Evolutionary conservation across 2,797 vertebrate species (phyloP), one percentile per base, ranked within the genome.

Genomic region (Babyrousa celebensis): DNA sequence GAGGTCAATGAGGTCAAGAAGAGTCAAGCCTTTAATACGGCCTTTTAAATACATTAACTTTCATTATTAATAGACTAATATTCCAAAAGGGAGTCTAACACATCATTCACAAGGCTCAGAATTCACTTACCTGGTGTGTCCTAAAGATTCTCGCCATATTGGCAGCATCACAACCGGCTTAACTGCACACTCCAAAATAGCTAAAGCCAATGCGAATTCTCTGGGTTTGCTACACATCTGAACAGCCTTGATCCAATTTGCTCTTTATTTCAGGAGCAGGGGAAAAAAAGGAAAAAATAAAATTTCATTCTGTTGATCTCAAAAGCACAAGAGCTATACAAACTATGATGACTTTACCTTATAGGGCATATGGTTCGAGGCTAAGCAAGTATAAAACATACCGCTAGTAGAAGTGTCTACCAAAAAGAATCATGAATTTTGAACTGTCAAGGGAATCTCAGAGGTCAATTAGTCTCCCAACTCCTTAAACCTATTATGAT

Each of bases 231-330:
- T 99, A 98, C 99, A 99, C 99, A 99, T 99, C 98, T 99, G 99
- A 97, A 99, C 99, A 43, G 99, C 99, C 98, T 99, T 99, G 98
- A 99, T 99, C 99, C 99, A 99, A 96, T 99, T 99, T 97, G 99
- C 99, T 98, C 99, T 99, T 58, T 43, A 96, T 82, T 75, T 77
- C 90, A 96, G 91, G 97, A 95, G 86, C 4, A 29, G 29, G 25
- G 4, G 18, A 85, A 77, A 71, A 67, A 96, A 74, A 77, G 83
- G 89, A 85, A 75, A 71, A 95, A 89, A 86, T 7, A 62, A 80
- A 25, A 89, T 58, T 89, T 94, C 70, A 91, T 14, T 87, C 63
- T 10, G 8, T 1, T 94, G 20, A 75, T 63, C 72, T 88, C 93
- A 77, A 72, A 97, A 88, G 65, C 23, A 84, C 5, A 63, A 48